Evolutionary conservation across 2,797 vertebrate species (phyloP).

Genomic region (Ciconia nigra): DNA sequence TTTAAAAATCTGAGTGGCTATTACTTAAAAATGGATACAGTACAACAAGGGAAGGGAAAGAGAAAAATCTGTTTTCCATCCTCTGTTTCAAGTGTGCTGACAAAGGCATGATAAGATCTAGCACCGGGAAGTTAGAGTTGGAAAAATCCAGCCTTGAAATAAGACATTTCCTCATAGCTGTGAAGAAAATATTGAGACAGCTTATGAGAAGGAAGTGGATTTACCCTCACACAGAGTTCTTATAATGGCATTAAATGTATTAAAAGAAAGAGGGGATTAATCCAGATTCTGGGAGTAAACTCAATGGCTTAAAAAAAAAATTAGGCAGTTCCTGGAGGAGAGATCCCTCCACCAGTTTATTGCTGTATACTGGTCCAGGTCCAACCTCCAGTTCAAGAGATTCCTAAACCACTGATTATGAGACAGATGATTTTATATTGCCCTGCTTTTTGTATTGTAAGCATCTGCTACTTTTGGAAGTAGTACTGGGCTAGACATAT

Average conservation of each 20-base stretch:
- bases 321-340: neutral
- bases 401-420: neutral
- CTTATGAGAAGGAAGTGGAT: neutral
- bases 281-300: neutral
- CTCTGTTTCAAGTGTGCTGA: neutral
- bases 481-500: neutral
- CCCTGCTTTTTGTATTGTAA: neutral
- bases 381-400: neutral
- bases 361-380: neutral
- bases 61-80: conserved; percentile 31
- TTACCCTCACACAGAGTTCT: neutral
- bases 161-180: conserved; percentile 16
- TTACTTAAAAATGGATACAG: neutral
- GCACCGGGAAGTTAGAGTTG: neutral
- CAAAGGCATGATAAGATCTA: conserved; percentile 20
- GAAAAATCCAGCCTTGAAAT: conserved; percentile 42
- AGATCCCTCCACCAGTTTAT: neutral
- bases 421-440: neutral
- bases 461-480: neutral
- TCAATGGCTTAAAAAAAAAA: neutral
- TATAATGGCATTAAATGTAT: neutral
- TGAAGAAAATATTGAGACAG: conserved; percentile 17
- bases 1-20: conserved; percentile 8
- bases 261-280: neutral
- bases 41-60: neutral